Evolutionary conservation across 2,797 vertebrate genomes (phyloP), one percentile per base, ranked within the genome.

Genomic region (Tolypeutes matacus): DNA sequence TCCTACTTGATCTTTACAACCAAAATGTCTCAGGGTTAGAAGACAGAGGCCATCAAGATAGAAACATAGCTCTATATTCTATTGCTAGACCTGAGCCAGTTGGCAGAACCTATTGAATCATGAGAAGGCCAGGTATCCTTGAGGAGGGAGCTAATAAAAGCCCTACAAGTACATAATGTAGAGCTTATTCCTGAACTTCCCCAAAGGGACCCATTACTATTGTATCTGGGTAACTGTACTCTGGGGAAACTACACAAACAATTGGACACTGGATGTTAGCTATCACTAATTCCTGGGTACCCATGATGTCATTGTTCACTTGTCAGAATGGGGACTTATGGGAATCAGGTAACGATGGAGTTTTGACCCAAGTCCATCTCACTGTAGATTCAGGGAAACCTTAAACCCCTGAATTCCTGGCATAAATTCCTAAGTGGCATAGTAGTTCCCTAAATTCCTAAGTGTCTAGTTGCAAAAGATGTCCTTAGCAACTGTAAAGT

Each of bases 301-400:
- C 2, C 39, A 5, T 20, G 49, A 42, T 73, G 11, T 36, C 49
- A 27, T 49, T 84, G 56, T 72, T 46, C 60, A 15, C n/a, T 77
- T 88, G 51, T 88, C 39, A 70, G 58, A 34, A n/a, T 81, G 62
- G 62, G 34, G 83, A 20, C 25, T 7, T 29, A 3, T 36, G 39
- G 23, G 31, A 14, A 25, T 73, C 58, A 69, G 67, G 80, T 78
- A 75, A 85, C 25, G 27, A 49, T 73, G 42, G 73, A 21, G 10
- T 67, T 89, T 92, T 92, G 60, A 80, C 67, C 53, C 56, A 86
- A 64, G 36, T 89, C 51, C 75, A 36, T 31, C 34, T 89, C 58
- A 49, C 39, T 25, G 13, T 13, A 53, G 42, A 34, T 21, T 27
- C 34, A 21, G 69, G 81, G 60, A 58, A 88, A 85, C 15, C 51